A percentile compares a stretch with the other conserved stretches of the same genome.
Evolutionary conservation across 37 sponge, comb jelly and placozoan species (phyloP).

Genomic region (Bolinopsis microptera): DNA sequence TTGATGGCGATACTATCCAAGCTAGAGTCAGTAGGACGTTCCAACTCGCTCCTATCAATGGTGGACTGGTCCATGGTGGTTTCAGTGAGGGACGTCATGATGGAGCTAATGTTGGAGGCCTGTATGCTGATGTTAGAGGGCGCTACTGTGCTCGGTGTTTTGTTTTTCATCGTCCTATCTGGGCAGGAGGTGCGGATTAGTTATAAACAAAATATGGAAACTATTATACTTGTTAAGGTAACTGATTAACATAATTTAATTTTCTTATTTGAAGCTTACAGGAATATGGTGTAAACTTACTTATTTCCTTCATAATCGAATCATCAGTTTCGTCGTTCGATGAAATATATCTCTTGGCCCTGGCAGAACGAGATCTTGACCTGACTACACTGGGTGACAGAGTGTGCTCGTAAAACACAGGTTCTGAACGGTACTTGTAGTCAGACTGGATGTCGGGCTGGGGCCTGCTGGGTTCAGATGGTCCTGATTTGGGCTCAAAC

Average conservation of each 20-base stretch:
- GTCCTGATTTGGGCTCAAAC: background rate
- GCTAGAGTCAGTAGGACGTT: background rate
- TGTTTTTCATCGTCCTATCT: constrained; percentile 29
- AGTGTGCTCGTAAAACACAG: constrained; percentile 45
- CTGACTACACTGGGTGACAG: constrained; percentile 36
- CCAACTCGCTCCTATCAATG: background rate
- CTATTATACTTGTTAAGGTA: no score
- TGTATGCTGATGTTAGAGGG: constrained; percentile 17
- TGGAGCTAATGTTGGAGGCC: background rate
- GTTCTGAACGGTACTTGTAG: background rate
- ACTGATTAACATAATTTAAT: no score
- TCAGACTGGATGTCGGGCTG: background rate
- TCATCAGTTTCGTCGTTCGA: constrained; percentile 54
- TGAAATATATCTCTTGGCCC: background rate
- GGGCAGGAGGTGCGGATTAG: background rate
- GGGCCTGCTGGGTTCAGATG: background rate
- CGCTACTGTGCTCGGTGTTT: background rate
- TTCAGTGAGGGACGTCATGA: constrained; percentile 63
- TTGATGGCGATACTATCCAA: constrained; percentile 28
- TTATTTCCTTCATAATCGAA: constrained; percentile 57
- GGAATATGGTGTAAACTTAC: no score
- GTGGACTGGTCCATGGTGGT: constrained; percentile 1
- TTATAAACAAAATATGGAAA: no score
- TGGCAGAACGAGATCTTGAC: background rate
- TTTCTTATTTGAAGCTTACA: no score